phyloP scores from a whole-genome alignment of 2,888 invertebrate genomes.

The Tetheella fluctuosa region DNA sequence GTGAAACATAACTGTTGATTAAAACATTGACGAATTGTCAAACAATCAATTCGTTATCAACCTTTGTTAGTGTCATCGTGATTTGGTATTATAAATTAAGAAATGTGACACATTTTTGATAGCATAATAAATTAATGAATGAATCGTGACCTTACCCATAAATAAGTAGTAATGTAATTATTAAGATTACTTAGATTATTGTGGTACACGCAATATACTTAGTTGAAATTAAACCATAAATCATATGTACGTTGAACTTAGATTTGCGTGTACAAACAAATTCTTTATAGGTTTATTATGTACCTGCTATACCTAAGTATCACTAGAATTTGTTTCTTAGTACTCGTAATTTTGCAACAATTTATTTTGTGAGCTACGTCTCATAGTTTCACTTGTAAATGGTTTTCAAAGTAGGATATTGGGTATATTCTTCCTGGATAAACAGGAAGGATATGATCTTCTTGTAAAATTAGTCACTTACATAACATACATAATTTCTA shows the following conservation, averaged over 20 bases:
- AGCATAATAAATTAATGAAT: neutral
- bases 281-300: neutral
- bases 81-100: neutral
- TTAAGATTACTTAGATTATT: neutral
- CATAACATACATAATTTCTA: too few relatives aligned
- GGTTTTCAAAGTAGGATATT: too few relatives aligned
- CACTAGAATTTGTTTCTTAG: neutral
- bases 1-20: too few relatives aligned
- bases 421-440: too few relatives aligned
- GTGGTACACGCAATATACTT: neutral
- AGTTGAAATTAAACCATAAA: constrained; percentile 5
- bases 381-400: too few relatives aligned
- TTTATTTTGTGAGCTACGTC: too few relatives aligned
- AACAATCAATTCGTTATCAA: too few relatives aligned
- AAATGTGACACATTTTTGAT: neutral
- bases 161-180: constrained; percentile 4
- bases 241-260: neutral
- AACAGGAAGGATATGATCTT: too few relatives aligned
- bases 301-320: neutral
- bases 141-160: neutral
- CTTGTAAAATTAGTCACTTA: too few relatives aligned
- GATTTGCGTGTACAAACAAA: constrained; percentile 2
- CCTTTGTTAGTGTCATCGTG: too few relatives aligned
- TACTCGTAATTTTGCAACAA: too few relatives aligned
- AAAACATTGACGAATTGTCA: too few relatives aligned